Conservation (phyloP, 2,888 invertebrate genomes). For the Sphecodes monilicornis region DNA sequence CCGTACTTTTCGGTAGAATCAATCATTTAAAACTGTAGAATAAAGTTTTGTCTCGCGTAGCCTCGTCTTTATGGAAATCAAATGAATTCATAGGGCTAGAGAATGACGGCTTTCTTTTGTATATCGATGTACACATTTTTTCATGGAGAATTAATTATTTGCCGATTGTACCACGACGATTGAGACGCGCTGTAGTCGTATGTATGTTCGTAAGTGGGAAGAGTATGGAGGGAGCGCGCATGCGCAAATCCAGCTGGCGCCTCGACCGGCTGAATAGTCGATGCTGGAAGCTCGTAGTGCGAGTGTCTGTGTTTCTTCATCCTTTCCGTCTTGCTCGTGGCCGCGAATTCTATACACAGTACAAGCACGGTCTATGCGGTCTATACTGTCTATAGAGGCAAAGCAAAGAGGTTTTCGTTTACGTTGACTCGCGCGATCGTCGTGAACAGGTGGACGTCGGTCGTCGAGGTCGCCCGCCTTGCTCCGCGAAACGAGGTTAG, state of each 20-base stretch:
- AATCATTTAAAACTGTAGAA: background rate
- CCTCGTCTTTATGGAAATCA: background rate
- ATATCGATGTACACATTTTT: background rate
- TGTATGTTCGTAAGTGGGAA: constrained; percentile 5
- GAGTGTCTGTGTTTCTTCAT: constrained; percentile 55
- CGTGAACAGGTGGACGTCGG: constrained; percentile 62
- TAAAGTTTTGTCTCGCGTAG: background rate
- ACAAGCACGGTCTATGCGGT: background rate
- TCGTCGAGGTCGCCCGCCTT: constrained; percentile 35
- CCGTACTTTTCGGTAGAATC: no score
- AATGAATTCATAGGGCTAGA: no score
- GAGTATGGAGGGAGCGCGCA: constrained; percentile 52
- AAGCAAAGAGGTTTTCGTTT: constrained; percentile 22
- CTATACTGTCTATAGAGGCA: constrained; percentile 20
- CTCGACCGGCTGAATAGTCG: constrained; percentile 75
- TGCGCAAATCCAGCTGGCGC: constrained; percentile 69
- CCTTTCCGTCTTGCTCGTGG: constrained; percentile 31
- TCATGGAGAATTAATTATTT: background rate
- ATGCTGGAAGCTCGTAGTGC: constrained; percentile 76
- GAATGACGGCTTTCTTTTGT: background rate
- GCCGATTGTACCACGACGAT: background rate
- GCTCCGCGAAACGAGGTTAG: constrained; percentile 61
- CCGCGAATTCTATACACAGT: constrained; percentile 33
- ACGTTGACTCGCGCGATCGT: constrained; percentile 20
- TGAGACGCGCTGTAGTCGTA: background rate